Base-by-base conservation (phyloP, 2,113 vertebrate species). In the Rousettus leschenaultii region DNA sequence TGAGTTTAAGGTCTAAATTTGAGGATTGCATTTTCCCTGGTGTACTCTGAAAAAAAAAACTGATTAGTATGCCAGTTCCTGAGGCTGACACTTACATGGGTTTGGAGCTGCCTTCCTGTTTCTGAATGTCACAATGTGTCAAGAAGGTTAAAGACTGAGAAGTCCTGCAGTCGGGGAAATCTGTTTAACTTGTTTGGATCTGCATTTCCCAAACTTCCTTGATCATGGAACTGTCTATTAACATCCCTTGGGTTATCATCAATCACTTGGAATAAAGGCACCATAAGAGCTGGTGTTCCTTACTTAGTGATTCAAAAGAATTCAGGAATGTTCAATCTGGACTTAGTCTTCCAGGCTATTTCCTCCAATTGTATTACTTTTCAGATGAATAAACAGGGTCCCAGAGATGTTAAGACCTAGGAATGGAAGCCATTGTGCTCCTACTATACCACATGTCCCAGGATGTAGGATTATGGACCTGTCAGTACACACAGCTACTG, bases 381-480 rank as follows among this genome's bases (percentile, higher is more conserved):
- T 63, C 19, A 71, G 28, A 38, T 63, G 53, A 55, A 12, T 7
- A 26, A 40, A 38, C 24, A 59, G 43, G 86, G 12, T 3, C 18
- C 19, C 55, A 94, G 53, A 66, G 24, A 43, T 40, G 21, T 22
- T 73, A 79, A 74, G 33, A 90, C 5, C 43, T 53, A 21, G 79
- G 33, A 51, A 59, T 59, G 24, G 21, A 19, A 13, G 7, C 10
- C 55, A 43, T 4, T 70, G 14, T 15, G 30, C 45, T 28, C 18
- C 15, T 43, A n/a, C 1, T 28, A 8, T 4, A 65, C 7, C 30
- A 33, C 0, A 5, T 84, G 9, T 16, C 40, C 40, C 40, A 0
- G n/a, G 24, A 0, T 63, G 7, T 51, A 33, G 9, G 59, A 4
- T 16, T 88, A 75, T 71, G 30, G 19, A 59, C 3, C 13, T 6